These are phyloP conservation scores for Mizuhopecten yessoensis DNA, from an alignment of 1,140 invertebrate species.

Conservation along the genomic window DNA sequence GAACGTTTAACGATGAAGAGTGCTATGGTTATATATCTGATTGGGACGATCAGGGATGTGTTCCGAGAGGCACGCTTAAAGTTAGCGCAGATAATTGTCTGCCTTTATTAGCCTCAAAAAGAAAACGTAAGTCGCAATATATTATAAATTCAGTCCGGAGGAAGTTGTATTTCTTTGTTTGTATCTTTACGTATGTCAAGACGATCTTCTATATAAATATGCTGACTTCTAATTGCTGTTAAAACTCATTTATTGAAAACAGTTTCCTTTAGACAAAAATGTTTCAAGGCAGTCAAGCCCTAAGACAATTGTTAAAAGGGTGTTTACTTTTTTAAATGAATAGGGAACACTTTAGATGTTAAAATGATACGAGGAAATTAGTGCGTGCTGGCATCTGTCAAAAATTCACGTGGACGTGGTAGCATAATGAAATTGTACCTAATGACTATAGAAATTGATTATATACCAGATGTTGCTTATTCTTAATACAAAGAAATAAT, in stretches of 20 bases:
- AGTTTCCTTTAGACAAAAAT: not conserved
- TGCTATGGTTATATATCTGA: conserved; percentile 69
- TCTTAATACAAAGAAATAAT: too few species aligned
- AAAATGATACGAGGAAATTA: too few species aligned
- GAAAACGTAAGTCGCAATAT: conserved; percentile 11
- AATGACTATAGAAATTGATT: too few species aligned
- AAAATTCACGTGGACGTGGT: too few species aligned
- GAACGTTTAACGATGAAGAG: conserved; percentile 62
- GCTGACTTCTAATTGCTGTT: not conserved
- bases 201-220: not conserved
- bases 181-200: not conserved
- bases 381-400: too few species aligned
- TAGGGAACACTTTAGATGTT: too few species aligned
- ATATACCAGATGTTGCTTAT: too few species aligned
- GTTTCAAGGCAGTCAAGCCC: too few species aligned
- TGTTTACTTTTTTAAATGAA: too few species aligned
- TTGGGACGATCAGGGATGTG: conserved; percentile 66
- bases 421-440: too few species aligned
- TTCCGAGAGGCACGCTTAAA: conserved; percentile 60
- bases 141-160: not conserved
- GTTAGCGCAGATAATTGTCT: conserved; percentile 65
- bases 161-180: not conserved
- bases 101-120: conserved; percentile 50
- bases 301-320: too few species aligned
- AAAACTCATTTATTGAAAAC: not conserved